A percentile compares a stretch with the other conserved stretches of the same genome.
Evolutionary conservation across 2,797 vertebrate species (phyloP).

Genomic region (Lophius americanus): DNA sequence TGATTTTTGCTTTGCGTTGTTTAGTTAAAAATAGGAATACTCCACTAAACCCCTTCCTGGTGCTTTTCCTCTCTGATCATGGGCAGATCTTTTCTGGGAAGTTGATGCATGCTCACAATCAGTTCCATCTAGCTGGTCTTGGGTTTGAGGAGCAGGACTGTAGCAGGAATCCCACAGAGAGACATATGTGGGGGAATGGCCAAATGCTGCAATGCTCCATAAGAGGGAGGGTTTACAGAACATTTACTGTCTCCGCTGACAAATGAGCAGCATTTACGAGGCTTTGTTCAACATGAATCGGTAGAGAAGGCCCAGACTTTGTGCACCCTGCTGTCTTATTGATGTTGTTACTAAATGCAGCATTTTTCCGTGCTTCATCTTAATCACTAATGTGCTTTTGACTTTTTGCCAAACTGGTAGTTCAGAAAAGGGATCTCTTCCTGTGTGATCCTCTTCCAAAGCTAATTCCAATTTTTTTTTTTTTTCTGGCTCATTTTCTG

Average conservation of each 20-base stretch:
- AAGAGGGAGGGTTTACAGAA: conserved; percentile 32
- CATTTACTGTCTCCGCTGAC: conserved; percentile 29
- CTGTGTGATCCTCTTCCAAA: conserved; percentile 9
- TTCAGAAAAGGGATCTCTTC: neutral
- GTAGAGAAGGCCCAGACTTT: conserved; percentile 6
- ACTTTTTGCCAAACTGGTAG: conserved; percentile 6
- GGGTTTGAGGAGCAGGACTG: conserved; percentile 44
- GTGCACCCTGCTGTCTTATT: conserved; percentile 16
- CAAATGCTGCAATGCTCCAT: conserved; percentile 45
- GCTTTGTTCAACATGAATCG: conserved; percentile 26
- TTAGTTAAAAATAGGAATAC: conserved; percentile 35
- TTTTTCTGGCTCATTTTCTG: neutral
- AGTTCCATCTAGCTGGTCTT: conserved; percentile 68
- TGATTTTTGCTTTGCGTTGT: conserved; percentile 20
- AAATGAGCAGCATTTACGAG: conserved; percentile 25
- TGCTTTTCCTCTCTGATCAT: conserved; percentile 43
- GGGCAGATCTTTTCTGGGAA: conserved; percentile 43
- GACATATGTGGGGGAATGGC: conserved; percentile 44
- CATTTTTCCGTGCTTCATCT: conserved; percentile 16
- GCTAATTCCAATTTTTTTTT: neutral
- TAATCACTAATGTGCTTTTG: conserved; percentile 15
- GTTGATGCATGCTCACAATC: conserved; percentile 28
- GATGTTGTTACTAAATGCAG: conserved; percentile 27
- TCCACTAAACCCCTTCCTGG: conserved; percentile 16
- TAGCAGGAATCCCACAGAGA: conserved; percentile 50